Evolutionary conservation across 2,797 vertebrate genomes (phyloP).

Genomic region (Spondyliosoma cantharus): DNA sequence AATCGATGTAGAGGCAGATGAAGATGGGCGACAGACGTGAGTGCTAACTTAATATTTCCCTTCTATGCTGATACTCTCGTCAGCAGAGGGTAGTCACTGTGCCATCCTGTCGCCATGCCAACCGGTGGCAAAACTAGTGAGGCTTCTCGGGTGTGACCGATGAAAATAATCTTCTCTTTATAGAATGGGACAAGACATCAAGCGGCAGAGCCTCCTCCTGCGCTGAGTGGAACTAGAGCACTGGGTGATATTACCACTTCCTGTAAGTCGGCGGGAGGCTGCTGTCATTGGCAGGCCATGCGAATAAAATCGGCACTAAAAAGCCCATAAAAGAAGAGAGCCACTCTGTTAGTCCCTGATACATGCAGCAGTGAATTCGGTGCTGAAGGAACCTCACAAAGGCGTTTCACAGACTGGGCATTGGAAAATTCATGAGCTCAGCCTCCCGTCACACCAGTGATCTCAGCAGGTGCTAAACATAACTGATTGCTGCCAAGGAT

Average conservation of each 20-base stretch:
- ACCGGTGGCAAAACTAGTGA: slow-evolving; percentile 55
- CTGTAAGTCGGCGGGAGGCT: slow-evolving; percentile 65
- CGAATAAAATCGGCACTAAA: slow-evolving; percentile 71
- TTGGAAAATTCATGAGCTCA: slow-evolving; percentile 72
- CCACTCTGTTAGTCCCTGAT: slow-evolving; percentile 46
- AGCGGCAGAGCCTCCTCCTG: slow-evolving; percentile 65
- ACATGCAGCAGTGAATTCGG: slow-evolving; percentile 42
- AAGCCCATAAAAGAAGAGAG: slow-evolving; percentile 62
- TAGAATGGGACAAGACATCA: slow-evolving; percentile 64
- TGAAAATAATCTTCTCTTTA: slow-evolving; percentile 70
- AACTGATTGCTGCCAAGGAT: slow-evolving; percentile 64
- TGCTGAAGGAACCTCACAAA: slow-evolving; percentile 63
- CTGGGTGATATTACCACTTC: slow-evolving; percentile 69
- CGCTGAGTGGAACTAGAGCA: slow-evolving; percentile 55
- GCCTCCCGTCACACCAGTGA: slow-evolving; percentile 60
- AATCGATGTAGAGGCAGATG: slow-evolving; percentile 20
- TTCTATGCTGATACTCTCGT: slow-evolving; percentile 23
- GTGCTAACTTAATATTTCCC: slow-evolving; percentile 48
- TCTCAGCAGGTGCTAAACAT: slow-evolving; percentile 72
- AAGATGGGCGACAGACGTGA: slow-evolving; percentile 31
- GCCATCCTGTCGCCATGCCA: slow-evolving; percentile 70
- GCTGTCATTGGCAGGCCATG: slow-evolving; percentile 70
- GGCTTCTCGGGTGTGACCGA: slow-evolving; percentile 58
- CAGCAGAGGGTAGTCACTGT: slow-evolving; percentile 22
- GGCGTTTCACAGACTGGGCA: slow-evolving; percentile 46